Base-by-base conservation (phyloP, 2,888 invertebrate species). In the Rhyacophila evoluta region DNA sequence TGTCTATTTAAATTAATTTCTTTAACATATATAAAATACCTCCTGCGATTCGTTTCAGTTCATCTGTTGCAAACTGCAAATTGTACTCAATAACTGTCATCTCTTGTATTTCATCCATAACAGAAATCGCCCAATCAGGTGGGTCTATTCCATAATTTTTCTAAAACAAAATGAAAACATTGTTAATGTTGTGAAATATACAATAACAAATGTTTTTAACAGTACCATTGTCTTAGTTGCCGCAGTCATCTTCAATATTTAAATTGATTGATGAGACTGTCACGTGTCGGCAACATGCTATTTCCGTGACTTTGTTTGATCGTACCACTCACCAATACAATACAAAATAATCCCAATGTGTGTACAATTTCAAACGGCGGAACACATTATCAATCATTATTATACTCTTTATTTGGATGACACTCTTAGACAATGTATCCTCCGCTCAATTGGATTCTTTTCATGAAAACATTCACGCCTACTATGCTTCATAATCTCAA, bases 61-160 rank as follows among this genome's bases (percentile, higher is more conserved):
- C 87, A 6, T 85, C 81, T 55, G 86, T 87, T 74, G 86, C 87
- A 70, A 86, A 86, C 83, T 90, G 86, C 38, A 85, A 82, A 0
- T 85, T 85, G 77, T 87, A 90, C 84, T 90, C 89, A 69, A 89
- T 86, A 84, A 86, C 88, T 0, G 89, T 90, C 74, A 89, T 84
- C 80, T 88, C 87, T 83, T 87, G 87, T 81, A 90, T 89, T 84
- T 86, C 77, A 1, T 87, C 85, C 88, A 88, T 88, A 1, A 87
- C 83, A 5, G 86, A 84, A 74, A 84, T 81, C 0, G 87, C 88
- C 90, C 89, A 89, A 70, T 85, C 73, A 0, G 90, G 89, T 8
- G 87, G 83, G 0, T 83, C 79, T 0, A 89, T 83, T 11, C 87
- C 87, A 15, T 89, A 88, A 79, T 89, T 90, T 80, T 84, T 84